phyloP scores from a whole-genome alignment of 2,113 vertebrate species.

The Gulo gulo region DNA sequence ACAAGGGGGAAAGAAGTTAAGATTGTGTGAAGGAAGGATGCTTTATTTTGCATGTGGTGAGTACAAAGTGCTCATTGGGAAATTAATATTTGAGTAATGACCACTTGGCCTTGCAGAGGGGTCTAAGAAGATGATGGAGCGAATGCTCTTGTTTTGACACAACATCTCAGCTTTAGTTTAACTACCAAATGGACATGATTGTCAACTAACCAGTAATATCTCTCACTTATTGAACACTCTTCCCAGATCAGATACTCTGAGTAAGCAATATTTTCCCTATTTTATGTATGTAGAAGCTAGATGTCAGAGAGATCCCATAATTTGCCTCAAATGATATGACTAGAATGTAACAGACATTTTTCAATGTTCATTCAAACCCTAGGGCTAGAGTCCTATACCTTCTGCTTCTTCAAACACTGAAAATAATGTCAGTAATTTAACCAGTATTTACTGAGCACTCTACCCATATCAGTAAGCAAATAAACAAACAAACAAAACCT shows the following conservation, averaged over 20 bases:
- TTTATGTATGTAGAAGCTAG: background rate
- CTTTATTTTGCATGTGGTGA: background rate
- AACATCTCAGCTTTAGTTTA: background rate
- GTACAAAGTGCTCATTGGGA: background rate
- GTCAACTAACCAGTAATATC: background rate
- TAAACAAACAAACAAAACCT: background rate
- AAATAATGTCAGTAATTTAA: background rate
- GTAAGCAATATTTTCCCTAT: background rate
- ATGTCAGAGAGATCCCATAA: background rate
- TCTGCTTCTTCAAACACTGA: background rate
- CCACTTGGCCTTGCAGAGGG: background rate
- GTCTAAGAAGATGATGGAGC: background rate
- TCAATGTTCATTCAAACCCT: too few species aligned
- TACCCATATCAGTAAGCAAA: background rate
- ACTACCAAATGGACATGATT: background rate
- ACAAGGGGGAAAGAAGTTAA: background rate
- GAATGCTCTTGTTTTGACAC: background rate
- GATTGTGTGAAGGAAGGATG: background rate
- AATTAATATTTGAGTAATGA: background rate
- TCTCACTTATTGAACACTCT: background rate
- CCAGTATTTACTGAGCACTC: background rate
- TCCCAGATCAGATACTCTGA: background rate
- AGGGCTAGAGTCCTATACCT: background rate
- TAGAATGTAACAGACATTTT: background rate
- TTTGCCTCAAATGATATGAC: background rate